Conservation (phyloP, 1,140 invertebrate genomes). For the Sminthurides bifidus region DNA sequence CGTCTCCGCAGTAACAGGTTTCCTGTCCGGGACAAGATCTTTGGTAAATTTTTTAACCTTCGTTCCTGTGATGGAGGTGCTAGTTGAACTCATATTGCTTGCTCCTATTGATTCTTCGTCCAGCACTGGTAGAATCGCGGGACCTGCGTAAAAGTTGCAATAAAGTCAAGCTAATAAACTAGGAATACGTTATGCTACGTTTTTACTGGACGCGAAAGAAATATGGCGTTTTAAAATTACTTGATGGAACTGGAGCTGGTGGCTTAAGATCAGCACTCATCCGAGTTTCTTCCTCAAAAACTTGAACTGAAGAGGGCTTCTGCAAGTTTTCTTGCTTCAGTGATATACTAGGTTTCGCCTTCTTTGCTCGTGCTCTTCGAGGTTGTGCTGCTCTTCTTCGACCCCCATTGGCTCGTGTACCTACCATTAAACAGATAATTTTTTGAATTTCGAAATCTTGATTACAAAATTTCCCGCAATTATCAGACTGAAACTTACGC, state of each 20-base stretch:
- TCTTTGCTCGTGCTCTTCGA: neutral
- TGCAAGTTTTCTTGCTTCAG: neutral
- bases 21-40: constrained; percentile 29
- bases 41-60: constrained; percentile 26
- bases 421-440: too few relatives aligned
- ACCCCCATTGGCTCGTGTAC: neutral
- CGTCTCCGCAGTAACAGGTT: constrained; percentile 65
- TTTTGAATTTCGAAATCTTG: too few relatives aligned
- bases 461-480: too few relatives aligned
- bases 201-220: neutral
- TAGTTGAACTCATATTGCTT: constrained; percentile 22
- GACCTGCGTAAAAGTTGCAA: too few relatives aligned
- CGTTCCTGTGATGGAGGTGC: constrained; percentile 9
- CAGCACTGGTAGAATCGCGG: neutral
- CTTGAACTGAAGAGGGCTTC: constrained; percentile 41
- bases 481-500: too few relatives aligned
- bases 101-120: constrained; percentile 20
- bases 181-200: too few relatives aligned
- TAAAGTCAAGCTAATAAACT: too few relatives aligned
- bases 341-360: neutral
- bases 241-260: constrained; percentile 33
- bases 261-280: constrained; percentile 55
- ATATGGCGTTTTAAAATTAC: constrained; percentile 18
- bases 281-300: constrained; percentile 72
- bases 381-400: neutral